phyloP scores from a whole-genome alignment of 1,140 invertebrate species.

The Manduca sexta region DNA sequence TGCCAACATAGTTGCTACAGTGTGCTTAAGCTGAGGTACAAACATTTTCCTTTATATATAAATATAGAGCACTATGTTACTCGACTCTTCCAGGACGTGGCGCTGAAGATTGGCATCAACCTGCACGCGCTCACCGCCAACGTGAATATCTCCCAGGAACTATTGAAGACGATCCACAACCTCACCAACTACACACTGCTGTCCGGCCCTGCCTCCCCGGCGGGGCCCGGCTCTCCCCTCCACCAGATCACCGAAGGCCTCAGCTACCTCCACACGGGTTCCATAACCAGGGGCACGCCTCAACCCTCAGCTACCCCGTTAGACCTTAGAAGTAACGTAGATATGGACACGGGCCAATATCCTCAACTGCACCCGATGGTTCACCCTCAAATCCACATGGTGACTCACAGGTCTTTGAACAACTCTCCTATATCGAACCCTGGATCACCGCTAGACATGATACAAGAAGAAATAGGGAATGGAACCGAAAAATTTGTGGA shows the following conservation, averaged over 20 bases:
- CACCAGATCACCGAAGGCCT: slow-evolving; percentile 74
- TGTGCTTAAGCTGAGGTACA: too few species aligned
- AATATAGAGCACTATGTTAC: background rate
- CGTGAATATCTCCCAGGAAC: slow-evolving; percentile 45
- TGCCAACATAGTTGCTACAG: too few species aligned
- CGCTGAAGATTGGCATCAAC: slow-evolving; percentile 51
- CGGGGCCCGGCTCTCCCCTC: slow-evolving; percentile 50
- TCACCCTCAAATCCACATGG: slow-evolving; percentile 61
- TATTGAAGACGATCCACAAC: slow-evolving; percentile 41
- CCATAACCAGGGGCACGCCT: slow-evolving; percentile 83
- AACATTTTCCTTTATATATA: background rate
- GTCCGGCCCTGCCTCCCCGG: slow-evolving; percentile 45
- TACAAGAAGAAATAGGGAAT: slow-evolving; percentile 84
- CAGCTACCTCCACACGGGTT: slow-evolving; percentile 78
- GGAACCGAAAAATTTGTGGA: slow-evolving; percentile 49
- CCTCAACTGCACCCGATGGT: slow-evolving; percentile 47
- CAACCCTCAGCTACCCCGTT: slow-evolving; percentile 68
- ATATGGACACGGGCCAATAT: slow-evolving; percentile 52
- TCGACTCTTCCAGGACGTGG: slow-evolving; percentile 41
- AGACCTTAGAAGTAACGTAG: slow-evolving; percentile 64
- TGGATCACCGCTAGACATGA: slow-evolving; percentile 85
- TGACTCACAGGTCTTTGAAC: slow-evolving; percentile 74
- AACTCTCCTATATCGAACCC: slow-evolving; percentile 76
- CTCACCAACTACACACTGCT: slow-evolving; percentile 33
- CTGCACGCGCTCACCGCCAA: slow-evolving; percentile 43